Evolutionary conservation across 2,888 invertebrate species (phyloP).

Genomic region (Melanotus villosus): DNA sequence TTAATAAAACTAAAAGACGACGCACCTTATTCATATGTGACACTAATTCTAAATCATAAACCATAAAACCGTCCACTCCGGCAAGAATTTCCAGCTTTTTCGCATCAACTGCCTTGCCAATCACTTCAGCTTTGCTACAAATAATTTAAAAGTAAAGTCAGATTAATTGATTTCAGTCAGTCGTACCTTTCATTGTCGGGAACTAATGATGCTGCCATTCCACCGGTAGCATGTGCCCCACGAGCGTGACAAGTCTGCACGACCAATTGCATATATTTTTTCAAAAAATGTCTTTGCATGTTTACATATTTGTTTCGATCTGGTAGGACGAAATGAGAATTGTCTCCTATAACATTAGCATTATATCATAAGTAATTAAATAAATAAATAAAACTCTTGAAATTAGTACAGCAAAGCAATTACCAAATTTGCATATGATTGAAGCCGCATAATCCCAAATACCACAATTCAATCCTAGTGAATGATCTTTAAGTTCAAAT

Average conservation of each 20-base stretch:
- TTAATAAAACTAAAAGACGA: too few species aligned
- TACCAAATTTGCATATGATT: constrained; percentile 77
- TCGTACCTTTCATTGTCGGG: constrained; percentile 61
- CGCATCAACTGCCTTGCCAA: constrained; percentile 69
- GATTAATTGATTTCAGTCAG: too few species aligned
- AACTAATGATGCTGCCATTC: constrained; percentile 77
- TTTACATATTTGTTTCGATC: constrained; percentile 79
- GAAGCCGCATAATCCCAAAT: constrained; percentile 83
- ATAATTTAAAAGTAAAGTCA: not conserved
- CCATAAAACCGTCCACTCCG: constrained; percentile 80
- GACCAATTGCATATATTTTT: constrained; percentile 75
- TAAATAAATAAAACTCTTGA: not conserved
- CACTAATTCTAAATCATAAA: constrained; percentile 76
- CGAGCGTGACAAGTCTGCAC: constrained; percentile 74
- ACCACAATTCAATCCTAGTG: constrained; percentile 80
- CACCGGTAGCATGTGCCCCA: constrained; percentile 77
- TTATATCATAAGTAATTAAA: not conserved
- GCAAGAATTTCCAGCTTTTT: constrained; percentile 73
- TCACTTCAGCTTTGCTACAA: constrained; percentile 58
- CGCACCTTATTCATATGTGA: constrained; percentile 72
- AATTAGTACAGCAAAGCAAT: too few species aligned
- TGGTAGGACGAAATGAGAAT: constrained; percentile 74
- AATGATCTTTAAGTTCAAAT: constrained; percentile 76
- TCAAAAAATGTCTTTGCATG: constrained; percentile 76
- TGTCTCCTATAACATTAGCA: constrained; percentile 71